Percentiles rank a stretch among this genome's conserved stretches.
Evolutionary conservation across 2,113 vertebrate genomes (phyloP).

Genomic region (Myanophis thanlyinensis): DNA sequence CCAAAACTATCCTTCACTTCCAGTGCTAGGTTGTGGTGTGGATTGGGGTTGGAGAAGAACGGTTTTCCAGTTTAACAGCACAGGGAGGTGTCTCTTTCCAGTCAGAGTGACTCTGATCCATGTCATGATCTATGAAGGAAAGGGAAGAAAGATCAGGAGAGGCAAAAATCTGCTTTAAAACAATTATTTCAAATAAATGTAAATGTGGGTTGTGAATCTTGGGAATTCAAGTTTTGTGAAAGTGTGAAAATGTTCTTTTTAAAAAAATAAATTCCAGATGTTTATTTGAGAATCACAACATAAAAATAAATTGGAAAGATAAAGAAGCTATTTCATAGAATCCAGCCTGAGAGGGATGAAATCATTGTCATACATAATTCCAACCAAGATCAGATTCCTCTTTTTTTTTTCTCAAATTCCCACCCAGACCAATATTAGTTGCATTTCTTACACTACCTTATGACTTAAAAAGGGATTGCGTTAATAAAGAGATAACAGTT

Average conservation of each 20-base stretch:
- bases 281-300: neutral
- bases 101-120: constrained; percentile 47
- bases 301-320: neutral
- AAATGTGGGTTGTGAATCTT: neutral
- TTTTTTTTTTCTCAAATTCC: neutral
- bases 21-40: constrained; percentile 52
- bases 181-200: neutral
- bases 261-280: neutral
- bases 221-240: neutral
- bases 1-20: neutral
- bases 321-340: neutral
- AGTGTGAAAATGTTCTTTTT: neutral
- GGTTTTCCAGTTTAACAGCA: constrained; percentile 45
- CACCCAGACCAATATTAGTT: neutral
- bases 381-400: neutral
- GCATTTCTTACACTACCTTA: neutral
- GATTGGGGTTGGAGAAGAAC: constrained; percentile 52
- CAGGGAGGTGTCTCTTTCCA: constrained; percentile 39
- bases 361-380: neutral
- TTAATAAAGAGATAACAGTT: neutral
- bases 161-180: neutral
- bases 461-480: too few relatives aligned
- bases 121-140: constrained; percentile 4
- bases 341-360: neutral
- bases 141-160: neutral